A percentile compares a stretch with the other conserved stretches of the same genome.
Evolutionary conservation across 2,888 invertebrate genomes (phyloP).

Genomic region (Pherbina coryleti): DNA sequence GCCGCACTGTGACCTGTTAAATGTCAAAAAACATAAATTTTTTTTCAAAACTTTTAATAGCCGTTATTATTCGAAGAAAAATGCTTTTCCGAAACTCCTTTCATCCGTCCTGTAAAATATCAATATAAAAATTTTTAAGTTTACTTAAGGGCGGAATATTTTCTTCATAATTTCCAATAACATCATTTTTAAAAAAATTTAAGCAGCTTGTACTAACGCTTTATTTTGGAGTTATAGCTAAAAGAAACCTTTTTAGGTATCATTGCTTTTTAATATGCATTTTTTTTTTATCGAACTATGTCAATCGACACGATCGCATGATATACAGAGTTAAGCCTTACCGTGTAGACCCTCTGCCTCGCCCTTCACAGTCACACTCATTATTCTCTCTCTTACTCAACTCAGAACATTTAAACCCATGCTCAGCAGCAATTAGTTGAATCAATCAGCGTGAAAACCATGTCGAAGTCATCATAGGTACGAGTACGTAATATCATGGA

Average conservation of each 20-base stretch:
- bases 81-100: too few relatives aligned
- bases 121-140: too few relatives aligned
- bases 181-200: too few relatives aligned
- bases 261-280: background rate
- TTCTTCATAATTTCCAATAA: too few relatives aligned
- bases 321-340: background rate
- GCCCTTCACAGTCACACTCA: background rate
- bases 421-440: slow-evolving; percentile 60
- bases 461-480: slow-evolving; percentile 59
- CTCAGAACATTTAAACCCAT: background rate
- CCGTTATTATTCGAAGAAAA: too few relatives aligned
- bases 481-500: background rate
- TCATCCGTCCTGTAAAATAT: too few relatives aligned
- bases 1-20: too few relatives aligned
- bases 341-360: background rate
- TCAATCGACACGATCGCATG: slow-evolving; percentile 31
- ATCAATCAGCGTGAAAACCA: slow-evolving; percentile 66
- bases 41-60: too few relatives aligned
- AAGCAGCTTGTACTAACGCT: too few relatives aligned
- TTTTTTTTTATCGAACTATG: slow-evolving; percentile 10
- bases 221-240: too few relatives aligned
- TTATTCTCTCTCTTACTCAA: background rate
- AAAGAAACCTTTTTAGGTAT: background rate
- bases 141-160: too few relatives aligned
- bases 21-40: too few relatives aligned